Conservation (phyloP, 2,797 vertebrate species). For the Alectoris magna region DNA sequence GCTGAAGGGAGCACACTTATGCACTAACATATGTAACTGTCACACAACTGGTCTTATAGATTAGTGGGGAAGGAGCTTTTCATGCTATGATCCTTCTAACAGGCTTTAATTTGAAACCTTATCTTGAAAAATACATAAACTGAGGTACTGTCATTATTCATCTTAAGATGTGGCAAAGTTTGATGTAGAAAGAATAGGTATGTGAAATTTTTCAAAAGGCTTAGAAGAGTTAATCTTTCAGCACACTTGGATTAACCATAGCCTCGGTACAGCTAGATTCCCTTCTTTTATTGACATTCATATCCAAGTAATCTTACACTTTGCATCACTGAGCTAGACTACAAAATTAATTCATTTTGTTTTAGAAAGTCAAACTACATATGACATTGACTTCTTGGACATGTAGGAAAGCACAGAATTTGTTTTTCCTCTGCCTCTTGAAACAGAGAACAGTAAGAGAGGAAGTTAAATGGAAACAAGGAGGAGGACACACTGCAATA, state of each 20-base stretch:
- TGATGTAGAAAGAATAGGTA: background rate
- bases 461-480: background rate
- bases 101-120: background rate
- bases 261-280: background rate
- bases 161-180: background rate
- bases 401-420: background rate
- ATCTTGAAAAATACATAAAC: background rate
- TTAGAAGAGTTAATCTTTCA: background rate
- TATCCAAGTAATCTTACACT: background rate
- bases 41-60: background rate
- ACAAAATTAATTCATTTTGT: background rate
- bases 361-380: background rate
- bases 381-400: accelerated
- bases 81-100: background rate
- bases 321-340: background rate
- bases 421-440: background rate
- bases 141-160: background rate
- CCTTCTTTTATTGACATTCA: background rate
- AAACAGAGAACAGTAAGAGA: background rate
- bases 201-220: background rate
- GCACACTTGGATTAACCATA: background rate
- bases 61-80: background rate
- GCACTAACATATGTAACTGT: background rate
- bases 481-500: background rate
- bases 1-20: accelerated